Percentiles rank a stretch among this genome's conserved stretches.
Evolutionary conservation across 2,113 vertebrate genomes (phyloP).

Genomic region (Dissostichus mawsoni): DNA sequence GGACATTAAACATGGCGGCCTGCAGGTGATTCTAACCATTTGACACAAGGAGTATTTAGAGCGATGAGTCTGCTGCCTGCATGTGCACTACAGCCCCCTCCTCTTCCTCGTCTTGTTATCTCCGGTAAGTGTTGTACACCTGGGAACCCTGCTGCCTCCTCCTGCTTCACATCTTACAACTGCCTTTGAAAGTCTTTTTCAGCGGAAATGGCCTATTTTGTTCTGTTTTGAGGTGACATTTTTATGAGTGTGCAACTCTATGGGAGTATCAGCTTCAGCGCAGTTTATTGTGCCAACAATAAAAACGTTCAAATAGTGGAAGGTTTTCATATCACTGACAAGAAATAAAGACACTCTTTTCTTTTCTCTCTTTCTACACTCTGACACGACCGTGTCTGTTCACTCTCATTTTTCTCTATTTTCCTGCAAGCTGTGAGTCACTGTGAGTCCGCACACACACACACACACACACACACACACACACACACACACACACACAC

Average conservation of each 20-base stretch:
- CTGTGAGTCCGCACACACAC: not conserved
- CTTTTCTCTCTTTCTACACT: slow-evolving; percentile 11
- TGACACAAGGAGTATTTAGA: slow-evolving; percentile 50
- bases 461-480: slow-evolving; percentile 12
- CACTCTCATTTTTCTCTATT: slow-evolving; percentile 36
- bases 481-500: not conserved
- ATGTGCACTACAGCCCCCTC: slow-evolving; percentile 8
- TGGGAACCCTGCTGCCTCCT: slow-evolving; percentile 47
- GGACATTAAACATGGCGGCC: slow-evolving; percentile 50
- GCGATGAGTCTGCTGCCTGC: slow-evolving; percentile 41
- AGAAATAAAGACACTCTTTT: slow-evolving; percentile 13
- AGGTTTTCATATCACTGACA: slow-evolving; percentile 33
- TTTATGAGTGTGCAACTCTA: slow-evolving; percentile 46
- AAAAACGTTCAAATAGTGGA: slow-evolving; percentile 39
- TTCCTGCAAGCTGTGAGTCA: slow-evolving; percentile 20
- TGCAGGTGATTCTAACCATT: slow-evolving; percentile 51
- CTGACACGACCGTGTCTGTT: not conserved
- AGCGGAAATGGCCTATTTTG: slow-evolving; percentile 60
- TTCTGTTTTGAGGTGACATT: slow-evolving; percentile 57
- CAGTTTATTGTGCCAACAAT: slow-evolving; percentile 22
- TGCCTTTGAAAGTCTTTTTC: slow-evolving; percentile 59
- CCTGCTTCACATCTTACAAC: slow-evolving; percentile 50
- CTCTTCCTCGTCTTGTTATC: slow-evolving; percentile 17
- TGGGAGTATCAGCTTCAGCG: slow-evolving; percentile 44
- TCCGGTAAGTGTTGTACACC: slow-evolving; percentile 49